These are phyloP conservation scores for Pangasianodon hypophthalmus DNA, from an alignment of 2,113 vertebrate genomes.

Conservation along the genomic window DNA sequence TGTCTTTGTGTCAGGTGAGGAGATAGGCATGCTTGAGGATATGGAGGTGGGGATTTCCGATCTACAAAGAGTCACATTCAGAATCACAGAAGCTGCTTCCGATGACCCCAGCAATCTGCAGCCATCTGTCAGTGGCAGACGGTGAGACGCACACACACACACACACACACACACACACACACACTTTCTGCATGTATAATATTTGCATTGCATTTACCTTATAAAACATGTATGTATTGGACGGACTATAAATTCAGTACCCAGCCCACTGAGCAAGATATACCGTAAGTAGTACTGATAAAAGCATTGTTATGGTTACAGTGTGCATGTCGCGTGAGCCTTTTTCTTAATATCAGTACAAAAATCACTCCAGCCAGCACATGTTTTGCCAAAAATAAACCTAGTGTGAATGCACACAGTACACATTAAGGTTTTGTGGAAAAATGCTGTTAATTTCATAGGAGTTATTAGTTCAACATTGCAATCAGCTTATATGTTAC, in stretches of 20 bases:
- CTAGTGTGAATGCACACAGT: too few relatives aligned
- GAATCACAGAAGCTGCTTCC: slow-evolving; percentile 88
- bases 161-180: background rate
- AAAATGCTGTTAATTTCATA: background rate
- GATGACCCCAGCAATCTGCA: slow-evolving; percentile 80
- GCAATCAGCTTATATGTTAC: too few relatives aligned
- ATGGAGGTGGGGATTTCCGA: slow-evolving; percentile 95
- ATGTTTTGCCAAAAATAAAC: too few relatives aligned
- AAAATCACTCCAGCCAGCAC: too few relatives aligned
- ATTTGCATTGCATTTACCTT: background rate
- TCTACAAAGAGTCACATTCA: slow-evolving; percentile 89
- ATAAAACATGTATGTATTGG: background rate
- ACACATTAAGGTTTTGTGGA: background rate
- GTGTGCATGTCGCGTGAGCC: too few relatives aligned
- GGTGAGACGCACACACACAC: slow-evolving; percentile 76
- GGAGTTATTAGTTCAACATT: too few relatives aligned
- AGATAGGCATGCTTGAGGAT: slow-evolving; percentile 97
- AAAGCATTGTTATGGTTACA: too few relatives aligned
- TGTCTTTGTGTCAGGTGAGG: slow-evolving; percentile 80
- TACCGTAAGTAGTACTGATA: too few relatives aligned
- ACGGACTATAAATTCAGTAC: too few relatives aligned
- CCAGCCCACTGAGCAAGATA: too few relatives aligned
- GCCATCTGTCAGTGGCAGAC: slow-evolving; percentile 87
- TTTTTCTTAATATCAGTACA: too few relatives aligned
- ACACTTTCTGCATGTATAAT: background rate